phyloP scores from a whole-genome alignment of 2,888 invertebrate species.

The Meandrusa payeni region DNA sequence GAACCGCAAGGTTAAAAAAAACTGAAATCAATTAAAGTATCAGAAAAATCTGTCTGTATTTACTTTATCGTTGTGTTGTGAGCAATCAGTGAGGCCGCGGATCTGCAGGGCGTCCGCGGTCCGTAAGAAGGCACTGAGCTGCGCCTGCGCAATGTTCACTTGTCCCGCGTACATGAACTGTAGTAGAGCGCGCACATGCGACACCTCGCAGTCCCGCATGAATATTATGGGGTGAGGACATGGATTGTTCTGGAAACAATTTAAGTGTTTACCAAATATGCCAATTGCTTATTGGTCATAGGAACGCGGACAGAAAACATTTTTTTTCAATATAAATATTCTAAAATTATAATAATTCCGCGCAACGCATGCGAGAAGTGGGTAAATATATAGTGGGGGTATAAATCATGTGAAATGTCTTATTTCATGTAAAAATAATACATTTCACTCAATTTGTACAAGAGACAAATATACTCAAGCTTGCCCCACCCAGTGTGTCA shows the following conservation, averaged over 20 bases:
- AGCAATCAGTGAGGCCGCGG: constrained; percentile 87
- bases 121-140: constrained; percentile 87
- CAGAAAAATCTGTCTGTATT: constrained; percentile 22
- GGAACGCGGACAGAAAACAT: too few relatives aligned
- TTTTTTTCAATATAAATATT: too few relatives aligned
- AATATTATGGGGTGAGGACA: constrained; percentile 93
- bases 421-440: too few relatives aligned
- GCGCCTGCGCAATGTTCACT: constrained; percentile 90
- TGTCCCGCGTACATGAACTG: constrained; percentile 94
- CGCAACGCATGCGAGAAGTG: too few relatives aligned
- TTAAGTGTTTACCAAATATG: constrained; percentile 1
- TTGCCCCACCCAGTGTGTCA: not conserved
- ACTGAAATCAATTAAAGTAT: not conserved
- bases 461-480: not conserved
- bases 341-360: too few relatives aligned
- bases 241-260: constrained; percentile 86
- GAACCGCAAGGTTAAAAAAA: constrained; percentile 11
- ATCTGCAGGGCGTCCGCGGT: constrained; percentile 90
- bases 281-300: too few relatives aligned
- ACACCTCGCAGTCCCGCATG: constrained; percentile 90
- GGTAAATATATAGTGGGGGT: too few relatives aligned
- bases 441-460: too few relatives aligned
- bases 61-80: constrained; percentile 79
- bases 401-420: too few relatives aligned
- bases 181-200: constrained; percentile 87